phyloP scores from a whole-genome alignment of 2,113 vertebrate species.

The Cavia aperea region DNA sequence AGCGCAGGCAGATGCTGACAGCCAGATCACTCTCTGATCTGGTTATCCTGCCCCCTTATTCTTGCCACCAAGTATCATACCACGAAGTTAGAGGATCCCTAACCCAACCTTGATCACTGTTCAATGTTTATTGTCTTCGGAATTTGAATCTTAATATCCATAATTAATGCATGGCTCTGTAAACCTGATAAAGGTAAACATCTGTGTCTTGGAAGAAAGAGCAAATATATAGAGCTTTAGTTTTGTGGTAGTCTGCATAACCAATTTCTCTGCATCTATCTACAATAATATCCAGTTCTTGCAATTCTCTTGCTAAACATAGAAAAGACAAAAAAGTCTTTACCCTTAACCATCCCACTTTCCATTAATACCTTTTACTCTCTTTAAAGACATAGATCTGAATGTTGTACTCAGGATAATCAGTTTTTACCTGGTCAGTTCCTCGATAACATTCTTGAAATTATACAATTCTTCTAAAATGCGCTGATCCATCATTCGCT shows the following conservation, averaged over 20 bases:
- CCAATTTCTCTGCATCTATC: neutral
- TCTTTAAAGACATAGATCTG: neutral
- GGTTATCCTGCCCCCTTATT: neutral
- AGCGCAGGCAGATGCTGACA: neutral
- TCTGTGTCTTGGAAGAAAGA: neutral
- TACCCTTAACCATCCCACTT: neutral
- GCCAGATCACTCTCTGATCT: neutral
- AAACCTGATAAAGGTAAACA: neutral
- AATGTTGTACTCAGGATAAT: neutral
- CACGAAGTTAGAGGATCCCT: neutral
- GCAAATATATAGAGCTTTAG: neutral
- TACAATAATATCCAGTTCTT: neutral
- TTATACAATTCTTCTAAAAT: slow-evolving; percentile 82
- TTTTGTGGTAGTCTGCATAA: neutral
- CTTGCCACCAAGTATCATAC: neutral
- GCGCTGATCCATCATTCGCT: slow-evolving; percentile 79
- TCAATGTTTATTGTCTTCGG: neutral
- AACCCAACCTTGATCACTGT: neutral
- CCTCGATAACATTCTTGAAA: slow-evolving; percentile 81
- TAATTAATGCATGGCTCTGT: neutral
- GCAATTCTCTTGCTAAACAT: neutral
- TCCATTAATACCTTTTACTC: neutral
- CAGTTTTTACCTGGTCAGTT: slow-evolving; percentile 77
- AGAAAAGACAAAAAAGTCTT: neutral
- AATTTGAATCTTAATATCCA: slow-evolving; percentile 22